Percentiles rank a stretch among this genome's conserved stretches.
phyloP scores from a whole-genome alignment of 2,888 invertebrate species.

The Prosapia bicincta region DNA sequence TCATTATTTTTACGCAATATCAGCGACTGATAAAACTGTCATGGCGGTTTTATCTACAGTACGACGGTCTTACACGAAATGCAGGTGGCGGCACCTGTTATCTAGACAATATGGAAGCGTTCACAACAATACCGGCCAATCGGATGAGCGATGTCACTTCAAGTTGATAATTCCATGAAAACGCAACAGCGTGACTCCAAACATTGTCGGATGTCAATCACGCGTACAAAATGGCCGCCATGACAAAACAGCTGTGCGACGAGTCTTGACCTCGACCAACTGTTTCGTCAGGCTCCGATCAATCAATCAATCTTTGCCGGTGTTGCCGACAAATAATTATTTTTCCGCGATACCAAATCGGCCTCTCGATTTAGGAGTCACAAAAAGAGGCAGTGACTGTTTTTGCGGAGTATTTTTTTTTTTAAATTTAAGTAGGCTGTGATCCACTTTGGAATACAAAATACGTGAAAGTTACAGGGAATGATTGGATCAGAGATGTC shows the following conservation, averaged over 20 bases:
- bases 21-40: too few species aligned
- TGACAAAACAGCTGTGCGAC: constrained; percentile 13
- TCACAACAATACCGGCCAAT: neutral
- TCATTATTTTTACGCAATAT: too few species aligned
- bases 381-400: neutral
- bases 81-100: neutral
- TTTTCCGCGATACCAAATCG: neutral
- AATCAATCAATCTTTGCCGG: neutral
- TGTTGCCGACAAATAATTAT: neutral
- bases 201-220: constrained; percentile 22
- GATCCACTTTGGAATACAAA: too few species aligned
- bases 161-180: constrained; percentile 6
- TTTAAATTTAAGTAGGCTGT: neutral
- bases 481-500: too few species aligned
- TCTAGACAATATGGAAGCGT: neutral
- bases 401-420: neutral
- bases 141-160: neutral
- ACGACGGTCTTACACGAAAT: too few species aligned
- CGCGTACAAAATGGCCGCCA: constrained; percentile 24
- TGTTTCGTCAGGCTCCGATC: neutral
- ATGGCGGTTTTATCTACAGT: too few species aligned
- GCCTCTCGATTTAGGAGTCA: neutral
- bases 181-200: constrained; percentile 15
- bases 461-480: too few species aligned
- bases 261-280: constrained; percentile 10